Evolutionary conservation across 2,113 vertebrate species (phyloP).

Genomic region (Sula dactylatra): DNA sequence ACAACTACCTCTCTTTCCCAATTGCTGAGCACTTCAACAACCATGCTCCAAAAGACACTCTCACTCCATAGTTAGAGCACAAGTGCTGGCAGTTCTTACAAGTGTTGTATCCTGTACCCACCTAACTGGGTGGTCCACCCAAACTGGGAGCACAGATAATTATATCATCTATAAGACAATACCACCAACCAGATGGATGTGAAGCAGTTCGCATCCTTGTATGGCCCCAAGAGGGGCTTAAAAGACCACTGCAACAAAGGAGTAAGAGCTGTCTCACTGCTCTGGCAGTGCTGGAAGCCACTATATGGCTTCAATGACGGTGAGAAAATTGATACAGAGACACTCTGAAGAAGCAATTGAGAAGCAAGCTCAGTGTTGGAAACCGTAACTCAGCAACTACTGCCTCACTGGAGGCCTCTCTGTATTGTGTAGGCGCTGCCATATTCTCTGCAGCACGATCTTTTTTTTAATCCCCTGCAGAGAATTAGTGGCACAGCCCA

Average conservation of each 20-base stretch:
- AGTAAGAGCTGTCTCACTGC: neutral
- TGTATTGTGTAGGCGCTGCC: neutral
- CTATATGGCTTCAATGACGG: neutral
- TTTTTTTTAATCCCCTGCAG: neutral
- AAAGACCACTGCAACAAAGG: neutral
- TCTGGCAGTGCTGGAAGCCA: neutral
- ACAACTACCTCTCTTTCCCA: neutral
- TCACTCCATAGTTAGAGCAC: neutral
- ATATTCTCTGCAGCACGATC: neutral
- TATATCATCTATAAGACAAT: neutral
- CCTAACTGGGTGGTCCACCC: no score
- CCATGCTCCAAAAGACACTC: neutral
- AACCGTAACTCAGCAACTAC: neutral
- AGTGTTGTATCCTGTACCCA: accelerated
- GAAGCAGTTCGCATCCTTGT: neutral
- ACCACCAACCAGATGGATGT: accelerated
- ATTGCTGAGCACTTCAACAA: neutral
- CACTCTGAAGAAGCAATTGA: neutral
- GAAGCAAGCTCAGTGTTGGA: neutral
- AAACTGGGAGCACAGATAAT: neutral
- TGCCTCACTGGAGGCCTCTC: neutral
- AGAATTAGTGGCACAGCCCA: neutral
- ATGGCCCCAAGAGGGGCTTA: neutral
- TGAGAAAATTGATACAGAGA: neutral
- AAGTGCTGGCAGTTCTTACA: neutral